Base-by-base conservation (phyloP, 1,140 invertebrate species). In the Eurytemora carolleeae region DNA sequence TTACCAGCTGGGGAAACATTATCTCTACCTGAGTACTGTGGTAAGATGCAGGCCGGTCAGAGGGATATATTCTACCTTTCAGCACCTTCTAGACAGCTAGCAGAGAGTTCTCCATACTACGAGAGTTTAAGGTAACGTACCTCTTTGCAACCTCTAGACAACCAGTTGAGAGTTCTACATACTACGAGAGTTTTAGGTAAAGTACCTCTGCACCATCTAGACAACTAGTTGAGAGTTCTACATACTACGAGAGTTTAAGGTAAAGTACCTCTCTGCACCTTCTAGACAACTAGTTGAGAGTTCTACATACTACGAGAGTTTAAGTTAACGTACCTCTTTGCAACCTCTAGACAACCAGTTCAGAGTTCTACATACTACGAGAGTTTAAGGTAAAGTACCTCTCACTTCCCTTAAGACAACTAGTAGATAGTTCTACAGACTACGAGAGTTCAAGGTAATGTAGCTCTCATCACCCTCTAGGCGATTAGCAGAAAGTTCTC, bases 201-300 rank as follows among this genome's bases (percentile, higher is more conserved):
- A n/a, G n/a, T n/a, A n/a, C n/a, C 21, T 84, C 88, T 61, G 88
- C 92, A 17, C 91, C 92, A 16, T 91, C 88, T 71, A 88, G 92
- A 25, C 76, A 82, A 59, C 74, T 98, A 55, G 92, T 92, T 0
- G 86, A 94, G 74, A 79, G 82, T 1, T 96, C 91, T 0, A 92
- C 93, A 0, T 98, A 98, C 70, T 91, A 84, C 68, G 93, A 97
- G 75, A 86, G 86, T 19, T 74, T 98, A 1, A 87, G 87, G 68
- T 82, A 83, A n/a, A n/a, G n/a, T n/a, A n/a, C n/a, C n/a, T n/a
- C 21, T n/a, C n/a, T n/a, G n/a, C n/a, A n/a, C n/a, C n/a, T n/a
- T n/a, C n/a, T n/a, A n/a, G n/a, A n/a, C n/a, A n/a, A n/a, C n/a
- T n/a, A n/a, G n/a, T n/a, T n/a, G n/a, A n/a, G n/a, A n/a, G n/a